These are phyloP conservation scores for Drosophila stalkeri DNA, from an alignment of 2,888 invertebrate species.

Conservation along the genomic window DNA sequence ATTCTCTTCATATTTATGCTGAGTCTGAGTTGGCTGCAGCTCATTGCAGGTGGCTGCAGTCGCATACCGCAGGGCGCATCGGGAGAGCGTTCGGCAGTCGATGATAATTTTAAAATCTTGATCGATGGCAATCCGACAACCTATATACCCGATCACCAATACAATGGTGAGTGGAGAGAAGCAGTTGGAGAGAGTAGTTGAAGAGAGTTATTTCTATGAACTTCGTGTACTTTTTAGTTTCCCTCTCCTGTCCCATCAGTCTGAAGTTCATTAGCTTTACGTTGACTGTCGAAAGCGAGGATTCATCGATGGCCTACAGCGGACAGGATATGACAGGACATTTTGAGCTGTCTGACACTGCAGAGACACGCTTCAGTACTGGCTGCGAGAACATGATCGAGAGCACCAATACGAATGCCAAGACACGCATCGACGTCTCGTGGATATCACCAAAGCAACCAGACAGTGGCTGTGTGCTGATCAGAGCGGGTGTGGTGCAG, in stretches of 20 bases:
- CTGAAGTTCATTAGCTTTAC: conserved; percentile 93
- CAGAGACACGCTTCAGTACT: conserved; percentile 90
- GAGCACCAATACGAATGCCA: conserved; percentile 91
- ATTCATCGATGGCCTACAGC: conserved; percentile 68
- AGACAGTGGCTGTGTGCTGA: conserved; percentile 92
- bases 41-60: conserved; percentile 82
- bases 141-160: conserved; percentile 90
- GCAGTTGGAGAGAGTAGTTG: no score
- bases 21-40: conserved; percentile 3
- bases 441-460: conserved; percentile 93
- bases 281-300: conserved; percentile 90
- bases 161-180: conserved; percentile 87
- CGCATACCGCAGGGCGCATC: conserved; percentile 86
- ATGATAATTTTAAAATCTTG: conserved; percentile 89
- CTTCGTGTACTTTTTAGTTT: conserved; percentile 85
- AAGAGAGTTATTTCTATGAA: neutral
- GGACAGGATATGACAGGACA: conserved; percentile 86
- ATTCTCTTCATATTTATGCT: conserved; percentile 19
- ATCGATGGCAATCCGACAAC: conserved; percentile 89
- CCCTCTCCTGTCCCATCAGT: conserved; percentile 88
- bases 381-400: conserved; percentile 93
- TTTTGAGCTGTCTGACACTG: conserved; percentile 90
- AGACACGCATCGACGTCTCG: conserved; percentile 89
- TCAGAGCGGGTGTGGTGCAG: conserved; percentile 92
- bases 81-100: conserved; percentile 86